These are phyloP conservation scores for Thumatha senex DNA, from an alignment of 2,888 invertebrate species.

Conservation along the genomic window DNA sequence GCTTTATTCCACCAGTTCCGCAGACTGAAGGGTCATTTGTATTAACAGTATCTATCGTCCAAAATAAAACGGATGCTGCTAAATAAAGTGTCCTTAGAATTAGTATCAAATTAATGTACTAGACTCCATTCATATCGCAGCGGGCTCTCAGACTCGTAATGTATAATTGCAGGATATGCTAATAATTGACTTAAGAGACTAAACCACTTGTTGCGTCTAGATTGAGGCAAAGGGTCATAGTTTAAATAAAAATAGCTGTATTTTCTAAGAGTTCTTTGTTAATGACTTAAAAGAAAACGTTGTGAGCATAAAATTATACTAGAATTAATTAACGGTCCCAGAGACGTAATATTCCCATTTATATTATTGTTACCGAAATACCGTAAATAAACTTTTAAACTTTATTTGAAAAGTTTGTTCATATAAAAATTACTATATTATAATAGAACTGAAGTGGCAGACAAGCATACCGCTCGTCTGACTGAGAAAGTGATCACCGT, in stretches of 20 bases:
- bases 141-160: conserved; percentile 44
- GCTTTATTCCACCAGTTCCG: too few relatives aligned
- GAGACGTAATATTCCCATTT: not conserved
- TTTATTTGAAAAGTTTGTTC: not conserved
- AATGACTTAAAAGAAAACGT: conserved; percentile 3
- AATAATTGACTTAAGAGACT: conserved; percentile 72
- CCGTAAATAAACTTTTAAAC: not conserved
- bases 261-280: conserved; percentile 20
- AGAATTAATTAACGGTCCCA: conserved; percentile 8
- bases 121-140: conserved; percentile 17
- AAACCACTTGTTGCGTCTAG: conserved; percentile 18
- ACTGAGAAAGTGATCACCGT: too few relatives aligned
- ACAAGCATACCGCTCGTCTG: too few relatives aligned
- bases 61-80: not conserved
- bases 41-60: too few relatives aligned
- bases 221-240: conserved; percentile 40
- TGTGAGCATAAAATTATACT: conserved; percentile 8
- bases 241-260: conserved; percentile 25
- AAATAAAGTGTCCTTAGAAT: conserved; percentile 2
- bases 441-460: too few relatives aligned
- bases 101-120: conserved; percentile 17
- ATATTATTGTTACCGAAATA: not conserved
- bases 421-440: too few relatives aligned
- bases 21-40: too few relatives aligned
- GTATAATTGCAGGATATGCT: conserved; percentile 72